These are phyloP conservation scores for Anastrepha ludens DNA, from an alignment of 1,140 invertebrate species.

Conservation along the genomic window DNA sequence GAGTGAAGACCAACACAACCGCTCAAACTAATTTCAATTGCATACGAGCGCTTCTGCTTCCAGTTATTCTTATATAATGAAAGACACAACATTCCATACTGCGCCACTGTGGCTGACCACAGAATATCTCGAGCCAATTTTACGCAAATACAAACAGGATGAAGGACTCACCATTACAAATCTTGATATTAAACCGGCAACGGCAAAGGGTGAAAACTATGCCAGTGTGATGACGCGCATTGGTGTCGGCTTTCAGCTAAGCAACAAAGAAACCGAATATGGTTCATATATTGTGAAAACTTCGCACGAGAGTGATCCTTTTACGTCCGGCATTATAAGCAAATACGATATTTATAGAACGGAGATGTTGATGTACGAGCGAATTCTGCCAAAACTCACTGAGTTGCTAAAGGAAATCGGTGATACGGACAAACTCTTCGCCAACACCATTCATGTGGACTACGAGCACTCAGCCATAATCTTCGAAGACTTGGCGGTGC, in stretches of 20 bases:
- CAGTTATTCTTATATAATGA: slow-evolving; percentile 52
- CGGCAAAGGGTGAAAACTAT: slow-evolving; percentile 71
- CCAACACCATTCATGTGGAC: slow-evolving; percentile 67
- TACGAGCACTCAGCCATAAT: slow-evolving; percentile 69
- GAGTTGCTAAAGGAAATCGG: slow-evolving; percentile 59
- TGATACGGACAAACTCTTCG: slow-evolving; percentile 67
- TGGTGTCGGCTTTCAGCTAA: slow-evolving; percentile 59
- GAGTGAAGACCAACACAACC: not conserved
- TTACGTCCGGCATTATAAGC: slow-evolving; percentile 61
- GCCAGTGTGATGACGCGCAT: slow-evolving; percentile 71
- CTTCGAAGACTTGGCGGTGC: slow-evolving; percentile 76
- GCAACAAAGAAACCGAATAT: slow-evolving; percentile 55
- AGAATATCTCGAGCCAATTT: slow-evolving; percentile 64
- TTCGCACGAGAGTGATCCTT: slow-evolving; percentile 66
- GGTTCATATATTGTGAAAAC: slow-evolving; percentile 69
- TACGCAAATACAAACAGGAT: slow-evolving; percentile 63
- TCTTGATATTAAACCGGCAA: slow-evolving; percentile 67
- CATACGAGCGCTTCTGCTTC: not conserved
- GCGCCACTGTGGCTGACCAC: slow-evolving; percentile 66
- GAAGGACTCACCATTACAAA: slow-evolving; percentile 58
- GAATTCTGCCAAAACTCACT: slow-evolving; percentile 65
- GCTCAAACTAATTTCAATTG: not conserved
- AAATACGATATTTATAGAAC: slow-evolving; percentile 64
- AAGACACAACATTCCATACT: slow-evolving; percentile 60
- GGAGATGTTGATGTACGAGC: slow-evolving; percentile 72